These are phyloP conservation scores for Castor canadensis DNA, from an alignment of 2,113 vertebrate genomes.

Conservation along the genomic window DNA sequence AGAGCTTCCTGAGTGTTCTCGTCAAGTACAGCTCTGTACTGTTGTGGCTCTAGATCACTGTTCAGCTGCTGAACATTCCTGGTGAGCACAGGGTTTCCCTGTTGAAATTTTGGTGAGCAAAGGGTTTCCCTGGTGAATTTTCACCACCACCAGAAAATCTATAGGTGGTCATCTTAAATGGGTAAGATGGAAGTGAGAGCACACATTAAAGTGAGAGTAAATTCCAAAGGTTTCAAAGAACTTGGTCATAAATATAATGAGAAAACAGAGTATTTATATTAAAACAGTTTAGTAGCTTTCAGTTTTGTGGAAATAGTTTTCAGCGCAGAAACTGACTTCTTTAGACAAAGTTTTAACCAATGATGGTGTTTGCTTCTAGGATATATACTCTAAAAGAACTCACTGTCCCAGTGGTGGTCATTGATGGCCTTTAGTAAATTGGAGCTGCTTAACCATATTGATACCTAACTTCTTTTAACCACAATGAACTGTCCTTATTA, in stretches of 20 bases:
- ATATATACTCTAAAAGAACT: conserved; percentile 86
- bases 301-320: conserved; percentile 89
- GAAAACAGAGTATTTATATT: conserved; percentile 92
- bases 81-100: conserved; percentile 83
- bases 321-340: conserved; percentile 88
- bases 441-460: conserved; percentile 90
- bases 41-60: conserved; percentile 86
- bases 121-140: conserved; percentile 82
- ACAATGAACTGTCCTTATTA: conserved; percentile 85
- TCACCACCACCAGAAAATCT: conserved; percentile 75
- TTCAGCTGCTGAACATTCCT: conserved; percentile 91
- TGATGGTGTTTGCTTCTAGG: conserved; percentile 90
- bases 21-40: conserved; percentile 84
- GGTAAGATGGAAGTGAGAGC: conserved; percentile 83
- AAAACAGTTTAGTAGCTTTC: conserved; percentile 89
- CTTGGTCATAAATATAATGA: conserved; percentile 86
- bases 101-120: conserved; percentile 83
- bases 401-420: conserved; percentile 82
- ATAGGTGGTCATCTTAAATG: conserved; percentile 80
- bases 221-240: conserved; percentile 88
- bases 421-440: conserved; percentile 84
- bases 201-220: conserved; percentile 82
- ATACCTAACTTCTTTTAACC: conserved; percentile 83
- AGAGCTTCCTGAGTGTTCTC: conserved; percentile 87
- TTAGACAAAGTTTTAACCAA: conserved; percentile 90